These are phyloP conservation scores for Scaptodrosophila lebanonensis DNA, from an alignment of 1,140 invertebrate genomes.

Conservation along the genomic window DNA sequence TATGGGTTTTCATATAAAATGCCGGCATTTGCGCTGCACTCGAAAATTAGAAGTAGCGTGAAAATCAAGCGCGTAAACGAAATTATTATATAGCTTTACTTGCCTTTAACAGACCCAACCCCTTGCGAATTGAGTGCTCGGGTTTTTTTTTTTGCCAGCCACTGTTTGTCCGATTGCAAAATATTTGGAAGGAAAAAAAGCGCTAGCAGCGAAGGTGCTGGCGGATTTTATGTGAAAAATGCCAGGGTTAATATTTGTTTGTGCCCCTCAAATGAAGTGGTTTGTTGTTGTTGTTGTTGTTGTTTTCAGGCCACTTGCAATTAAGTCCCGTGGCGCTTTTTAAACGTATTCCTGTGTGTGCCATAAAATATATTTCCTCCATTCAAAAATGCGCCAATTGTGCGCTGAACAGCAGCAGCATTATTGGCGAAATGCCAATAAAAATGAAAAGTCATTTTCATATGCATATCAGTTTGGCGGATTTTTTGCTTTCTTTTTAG, in stretches of 20 bases:
- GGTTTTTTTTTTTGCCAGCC: not conserved
- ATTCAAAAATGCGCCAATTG: slow-evolving; percentile 21
- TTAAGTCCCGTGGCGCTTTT: slow-evolving; percentile 58
- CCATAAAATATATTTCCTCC: slow-evolving; percentile 12
- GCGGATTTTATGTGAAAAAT: slow-evolving; percentile 44
- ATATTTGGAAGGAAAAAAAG: slow-evolving; percentile 41
- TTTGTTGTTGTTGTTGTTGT: slow-evolving; percentile 4
- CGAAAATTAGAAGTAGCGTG: slow-evolving; percentile 61
- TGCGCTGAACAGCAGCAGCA: slow-evolving; percentile 32
- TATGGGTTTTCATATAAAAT: slow-evolving; percentile 65
- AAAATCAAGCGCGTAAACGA: slow-evolving; percentile 71
- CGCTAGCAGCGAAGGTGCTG: slow-evolving; percentile 14
- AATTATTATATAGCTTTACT: slow-evolving; percentile 70
- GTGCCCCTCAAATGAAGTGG: slow-evolving; percentile 24
- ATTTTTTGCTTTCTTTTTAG: slow-evolving; percentile 20
- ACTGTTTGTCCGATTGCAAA: slow-evolving; percentile 45
- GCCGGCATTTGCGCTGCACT: slow-evolving; percentile 45
- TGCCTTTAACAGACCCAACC: not conserved
- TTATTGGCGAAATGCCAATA: not conserved
- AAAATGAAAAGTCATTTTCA: slow-evolving; percentile 61
- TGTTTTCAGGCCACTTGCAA: slow-evolving; percentile 19
- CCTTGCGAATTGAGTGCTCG: no score
- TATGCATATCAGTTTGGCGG: slow-evolving; percentile 19
- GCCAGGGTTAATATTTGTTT: slow-evolving; percentile 66
- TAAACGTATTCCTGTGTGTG: slow-evolving; percentile 44